Conservation (phyloP, 64 coral and sea anemone species). For the Acropora yongei region DNA sequence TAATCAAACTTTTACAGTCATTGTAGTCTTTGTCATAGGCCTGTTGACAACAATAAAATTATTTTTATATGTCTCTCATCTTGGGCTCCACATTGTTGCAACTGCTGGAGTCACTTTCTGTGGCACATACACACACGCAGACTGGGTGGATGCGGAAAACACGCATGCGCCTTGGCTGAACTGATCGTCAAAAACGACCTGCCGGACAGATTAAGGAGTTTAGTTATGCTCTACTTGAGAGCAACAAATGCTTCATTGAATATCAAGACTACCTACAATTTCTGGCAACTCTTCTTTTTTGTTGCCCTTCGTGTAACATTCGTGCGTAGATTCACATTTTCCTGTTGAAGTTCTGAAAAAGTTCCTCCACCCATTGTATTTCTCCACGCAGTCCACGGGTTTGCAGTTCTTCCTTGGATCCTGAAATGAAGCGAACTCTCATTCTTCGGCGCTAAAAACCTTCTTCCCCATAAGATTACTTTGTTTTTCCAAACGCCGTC, state of each 20-base stretch:
- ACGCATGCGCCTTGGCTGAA: too few relatives aligned
- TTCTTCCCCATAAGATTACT: background rate
- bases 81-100: background rate
- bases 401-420: conserved; percentile 83
- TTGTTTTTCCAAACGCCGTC: too few relatives aligned
- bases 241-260: too few relatives aligned
- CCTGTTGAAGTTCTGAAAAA: conserved; percentile 80
- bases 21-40: conserved; percentile 67
- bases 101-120: background rate
- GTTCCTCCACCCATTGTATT: conserved; percentile 94
- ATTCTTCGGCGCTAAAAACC: background rate
- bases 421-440: conserved; percentile 18
- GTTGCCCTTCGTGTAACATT: conserved; percentile 85
- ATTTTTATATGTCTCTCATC: background rate
- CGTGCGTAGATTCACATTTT: conserved; percentile 80
- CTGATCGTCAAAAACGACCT: too few relatives aligned
- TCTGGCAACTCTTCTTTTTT: conserved; percentile 78
- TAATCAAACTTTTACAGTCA: conserved; percentile 85
- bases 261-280: conserved; percentile 70
- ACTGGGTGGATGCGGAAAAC: too few relatives aligned
- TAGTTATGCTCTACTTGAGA: too few relatives aligned
- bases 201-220: too few relatives aligned
- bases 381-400: conserved; percentile 86
- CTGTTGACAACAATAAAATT: background rate
- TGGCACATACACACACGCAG: too few relatives aligned